Conservation (phyloP, 2,113 vertebrate species). For the Triplophysa rosa region DNA sequence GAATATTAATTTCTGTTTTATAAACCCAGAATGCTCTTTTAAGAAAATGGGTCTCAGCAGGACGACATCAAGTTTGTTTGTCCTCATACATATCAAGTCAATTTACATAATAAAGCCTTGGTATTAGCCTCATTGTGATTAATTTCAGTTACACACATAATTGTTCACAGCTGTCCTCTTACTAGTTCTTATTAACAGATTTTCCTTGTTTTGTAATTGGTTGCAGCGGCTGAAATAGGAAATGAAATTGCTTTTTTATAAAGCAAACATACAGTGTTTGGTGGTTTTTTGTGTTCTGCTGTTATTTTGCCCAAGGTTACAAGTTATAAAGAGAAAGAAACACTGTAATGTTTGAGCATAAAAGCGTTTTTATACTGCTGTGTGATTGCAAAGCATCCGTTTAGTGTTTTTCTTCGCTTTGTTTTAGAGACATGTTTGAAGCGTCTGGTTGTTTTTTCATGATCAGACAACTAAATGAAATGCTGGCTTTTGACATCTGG, state of each 20-base stretch:
- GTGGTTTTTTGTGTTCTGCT: not conserved
- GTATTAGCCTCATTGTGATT: conserved; percentile 1
- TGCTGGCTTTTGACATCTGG: not conserved
- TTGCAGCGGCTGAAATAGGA: conserved; percentile 1
- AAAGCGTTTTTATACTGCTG: conserved; percentile 4
- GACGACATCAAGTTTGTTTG: not conserved
- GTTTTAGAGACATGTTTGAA: not conserved
- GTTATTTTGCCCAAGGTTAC: not conserved
- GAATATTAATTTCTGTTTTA: too few relatives aligned
- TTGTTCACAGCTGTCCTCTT: not conserved
- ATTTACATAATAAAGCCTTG: conserved; percentile 1
- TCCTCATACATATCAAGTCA: not conserved
- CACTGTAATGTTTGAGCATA: not conserved
- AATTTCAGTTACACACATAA: not conserved
- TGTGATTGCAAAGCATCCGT: not conserved
- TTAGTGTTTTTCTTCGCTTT: not conserved
- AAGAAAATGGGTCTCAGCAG: conserved; percentile 3
- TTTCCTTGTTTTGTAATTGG: conserved; percentile 12
- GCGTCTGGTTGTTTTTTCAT: not conserved
- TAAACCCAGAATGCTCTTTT: not conserved
- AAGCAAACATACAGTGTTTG: not conserved
- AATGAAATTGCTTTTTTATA: not conserved
- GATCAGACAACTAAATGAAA: conserved; percentile 1
- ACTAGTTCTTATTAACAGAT: conserved; percentile 16
- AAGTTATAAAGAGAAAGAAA: not conserved